A percentile compares a stretch with the other conserved stretches of the same genome.
Evolutionary conservation across 2,113 vertebrate genomes (phyloP).

Genomic region (Strix uralensis): DNA sequence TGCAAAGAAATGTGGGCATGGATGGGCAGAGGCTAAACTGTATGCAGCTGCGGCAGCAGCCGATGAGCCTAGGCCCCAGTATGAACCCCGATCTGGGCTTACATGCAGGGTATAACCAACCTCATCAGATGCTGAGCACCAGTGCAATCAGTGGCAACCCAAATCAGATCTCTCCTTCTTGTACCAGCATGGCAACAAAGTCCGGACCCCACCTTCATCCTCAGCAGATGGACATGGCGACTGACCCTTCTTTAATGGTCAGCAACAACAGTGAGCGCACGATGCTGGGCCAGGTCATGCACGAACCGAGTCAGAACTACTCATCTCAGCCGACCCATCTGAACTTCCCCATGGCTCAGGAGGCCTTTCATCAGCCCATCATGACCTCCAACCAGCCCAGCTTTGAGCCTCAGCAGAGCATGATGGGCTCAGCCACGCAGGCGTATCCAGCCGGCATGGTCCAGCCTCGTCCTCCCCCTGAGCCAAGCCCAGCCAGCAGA

Average conservation of each 20-base stretch:
- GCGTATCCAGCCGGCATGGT: constrained; percentile 69
- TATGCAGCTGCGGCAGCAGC: constrained; percentile 77
- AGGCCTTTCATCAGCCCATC: constrained; percentile 68
- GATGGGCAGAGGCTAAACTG: constrained; percentile 78
- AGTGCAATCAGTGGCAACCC: constrained; percentile 65
- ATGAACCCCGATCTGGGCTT: constrained; percentile 71
- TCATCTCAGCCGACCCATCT: constrained; percentile 73
- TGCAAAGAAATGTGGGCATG: constrained; percentile 71
- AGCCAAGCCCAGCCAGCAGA: constrained; percentile 77
- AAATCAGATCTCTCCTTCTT: constrained; percentile 74
- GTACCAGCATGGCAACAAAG: constrained; percentile 66
- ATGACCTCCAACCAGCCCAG: constrained; percentile 73
- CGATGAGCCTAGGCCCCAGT: constrained; percentile 58
- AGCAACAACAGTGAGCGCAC: constrained; percentile 62
- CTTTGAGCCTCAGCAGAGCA: constrained; percentile 72
- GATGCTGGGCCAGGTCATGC: constrained; percentile 65
- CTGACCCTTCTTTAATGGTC: constrained; percentile 37
- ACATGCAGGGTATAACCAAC: constrained; percentile 77
- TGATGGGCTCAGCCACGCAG: constrained; percentile 30
- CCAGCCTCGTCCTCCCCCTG: constrained; percentile 86
- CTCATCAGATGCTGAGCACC: constrained; percentile 73
- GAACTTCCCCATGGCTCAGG: constrained; percentile 62
- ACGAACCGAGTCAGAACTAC: constrained; percentile 66
- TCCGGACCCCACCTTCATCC: constrained; percentile 56
- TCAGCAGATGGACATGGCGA: constrained; percentile 67